Evolutionary conservation across 2,797 vertebrate species (phyloP), one percentile per base, ranked within the genome.

Genomic region (Tokudaia tokunoshimensis): DNA sequence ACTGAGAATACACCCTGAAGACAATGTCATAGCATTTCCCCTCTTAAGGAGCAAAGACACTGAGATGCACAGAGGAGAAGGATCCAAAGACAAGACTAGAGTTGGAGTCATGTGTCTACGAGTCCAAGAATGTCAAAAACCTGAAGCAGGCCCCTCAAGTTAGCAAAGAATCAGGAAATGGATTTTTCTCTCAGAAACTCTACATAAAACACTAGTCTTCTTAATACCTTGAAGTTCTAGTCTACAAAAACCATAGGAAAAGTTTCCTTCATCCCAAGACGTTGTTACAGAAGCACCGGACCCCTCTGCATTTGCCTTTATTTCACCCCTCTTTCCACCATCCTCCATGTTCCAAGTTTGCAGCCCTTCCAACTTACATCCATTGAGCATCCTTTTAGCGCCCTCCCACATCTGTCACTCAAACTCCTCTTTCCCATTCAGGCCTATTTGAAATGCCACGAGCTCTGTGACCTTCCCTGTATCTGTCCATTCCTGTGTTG

Each of bases 401-500:
- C 76, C n/a, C 82, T 29, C 24, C 75, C 14, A 24, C n/a, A 29
- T n/a, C 52, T 78, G 59, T 20, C 72, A 70, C 70, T 84, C 80
- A 83, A 52, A 87, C n/a, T 55, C 81, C 63, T 93, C 31, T 95
- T 85, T 74, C 84, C 75, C 61, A 26, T 37, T 59, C 86, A 86
- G 29, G 80, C 17, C n/a, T 59, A 67, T n/a, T 84, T 81, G 55
- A 94, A 92, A 88, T 87, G 50, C 74, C 84, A 50, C 6, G 52
- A 31, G 17, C 59, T 74, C 52, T 59, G 17, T 34, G 63, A 83
- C 37, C 44, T 96, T 81, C 55, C 65, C 86, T 67, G 3, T 2
- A 37, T 4, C 50, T 50, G 85, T 75, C 82, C 47, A 67, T 26
- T 47, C 34, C 57, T 65, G 29, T 76, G 20, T 93, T 95, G 41